Percentiles rank a stretch among this genome's conserved stretches.
Evolutionary conservation across 2,113 vertebrate genomes (phyloP).

Genomic region (Ciconia boyciana): DNA sequence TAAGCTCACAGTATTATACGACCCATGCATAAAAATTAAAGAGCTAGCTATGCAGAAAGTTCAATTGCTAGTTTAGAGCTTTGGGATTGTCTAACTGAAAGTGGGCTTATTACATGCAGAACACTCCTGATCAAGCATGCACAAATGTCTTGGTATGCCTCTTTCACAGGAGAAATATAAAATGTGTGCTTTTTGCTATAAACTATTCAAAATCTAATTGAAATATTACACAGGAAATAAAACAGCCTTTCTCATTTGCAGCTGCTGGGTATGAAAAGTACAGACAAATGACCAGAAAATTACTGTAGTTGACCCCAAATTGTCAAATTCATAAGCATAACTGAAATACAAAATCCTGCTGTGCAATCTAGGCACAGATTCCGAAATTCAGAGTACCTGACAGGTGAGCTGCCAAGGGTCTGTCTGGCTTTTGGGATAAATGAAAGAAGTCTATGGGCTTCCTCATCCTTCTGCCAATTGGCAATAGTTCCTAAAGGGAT

Average conservation of each 20-base stretch:
- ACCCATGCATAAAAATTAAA: neutral
- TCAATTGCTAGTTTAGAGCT: neutral
- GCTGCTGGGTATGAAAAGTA: neutral
- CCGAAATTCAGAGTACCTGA: neutral
- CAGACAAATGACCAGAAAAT: neutral
- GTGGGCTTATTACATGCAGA: neutral
- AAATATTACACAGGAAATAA: neutral
- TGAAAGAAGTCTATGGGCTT: neutral
- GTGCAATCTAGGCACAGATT: neutral
- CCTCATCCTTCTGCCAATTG: neutral
- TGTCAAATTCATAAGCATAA: neutral
- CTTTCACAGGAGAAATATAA: neutral
- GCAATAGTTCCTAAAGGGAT: neutral
- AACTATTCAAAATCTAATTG: neutral
- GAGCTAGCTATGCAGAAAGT: neutral
- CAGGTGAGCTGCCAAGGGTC: neutral
- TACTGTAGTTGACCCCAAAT: neutral
- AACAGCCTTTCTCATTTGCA: neutral
- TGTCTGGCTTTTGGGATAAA: neutral
- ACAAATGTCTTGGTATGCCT: neutral
- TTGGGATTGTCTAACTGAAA: neutral
- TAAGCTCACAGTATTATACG: neutral
- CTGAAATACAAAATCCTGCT: neutral
- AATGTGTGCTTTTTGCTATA: neutral
- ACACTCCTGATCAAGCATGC: neutral